Evolutionary conservation across 2,797 vertebrate species (phyloP).

Genomic region (Melanotaenia maccullochi): DNA sequence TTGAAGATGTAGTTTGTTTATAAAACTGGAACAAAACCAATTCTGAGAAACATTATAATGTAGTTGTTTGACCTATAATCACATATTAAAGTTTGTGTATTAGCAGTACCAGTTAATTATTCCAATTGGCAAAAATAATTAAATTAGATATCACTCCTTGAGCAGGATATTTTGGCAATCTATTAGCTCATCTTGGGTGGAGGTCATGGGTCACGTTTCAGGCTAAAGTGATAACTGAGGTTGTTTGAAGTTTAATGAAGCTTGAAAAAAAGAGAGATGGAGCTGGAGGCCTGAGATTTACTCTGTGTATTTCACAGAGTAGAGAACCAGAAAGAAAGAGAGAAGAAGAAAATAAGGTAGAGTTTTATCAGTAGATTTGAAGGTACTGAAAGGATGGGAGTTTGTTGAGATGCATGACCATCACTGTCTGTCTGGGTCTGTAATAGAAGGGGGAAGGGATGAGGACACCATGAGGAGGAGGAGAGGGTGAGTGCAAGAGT

Average conservation of each 20-base stretch:
- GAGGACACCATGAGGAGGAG: constrained; percentile 33
- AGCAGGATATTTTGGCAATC: constrained; percentile 5
- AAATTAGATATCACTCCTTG: background rate
- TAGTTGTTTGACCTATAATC: background rate
- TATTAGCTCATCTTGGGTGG: constrained; percentile 17
- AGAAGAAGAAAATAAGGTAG: background rate
- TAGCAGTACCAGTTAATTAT: background rate
- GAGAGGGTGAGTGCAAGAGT: constrained; percentile 15
- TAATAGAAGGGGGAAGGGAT: constrained; percentile 50
- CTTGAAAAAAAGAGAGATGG: constrained; percentile 42
- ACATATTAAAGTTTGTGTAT: background rate
- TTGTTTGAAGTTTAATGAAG: constrained; percentile 53
- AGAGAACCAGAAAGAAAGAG: constrained; percentile 15
- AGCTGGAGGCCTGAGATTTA: constrained; percentile 22
- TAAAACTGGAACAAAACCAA: background rate
- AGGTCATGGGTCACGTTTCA: constrained; percentile 52
- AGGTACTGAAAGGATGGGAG: constrained; percentile 10
- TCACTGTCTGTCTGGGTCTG: constrained; percentile 52
- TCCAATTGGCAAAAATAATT: background rate
- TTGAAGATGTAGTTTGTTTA: background rate
- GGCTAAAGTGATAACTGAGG: constrained; percentile 41
- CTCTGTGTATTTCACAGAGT: constrained; percentile 33
- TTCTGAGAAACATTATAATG: background rate
- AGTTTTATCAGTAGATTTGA: background rate
- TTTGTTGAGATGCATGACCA: constrained; percentile 64